A percentile compares a stretch with the other conserved stretches of the same genome.
These are phyloP conservation scores for Pollimyrus isidori DNA, from an alignment of 2,113 vertebrate genomes.

Conservation along the genomic window DNA sequence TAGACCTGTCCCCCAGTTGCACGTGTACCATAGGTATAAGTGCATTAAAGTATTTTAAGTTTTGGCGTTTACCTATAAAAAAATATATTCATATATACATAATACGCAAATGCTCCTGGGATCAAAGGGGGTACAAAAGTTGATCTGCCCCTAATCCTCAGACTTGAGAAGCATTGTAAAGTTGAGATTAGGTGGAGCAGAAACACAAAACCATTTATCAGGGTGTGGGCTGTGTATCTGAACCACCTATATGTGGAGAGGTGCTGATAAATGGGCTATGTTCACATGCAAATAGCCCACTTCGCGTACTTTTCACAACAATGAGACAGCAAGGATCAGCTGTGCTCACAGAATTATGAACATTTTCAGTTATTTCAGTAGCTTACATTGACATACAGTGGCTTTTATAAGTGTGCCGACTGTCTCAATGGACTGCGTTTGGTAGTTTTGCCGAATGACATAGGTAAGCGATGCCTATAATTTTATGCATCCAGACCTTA, in stretches of 20 bases:
- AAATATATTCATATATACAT: neutral
- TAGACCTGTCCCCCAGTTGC: neutral
- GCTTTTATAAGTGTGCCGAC: neutral
- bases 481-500: neutral
- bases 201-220: neutral
- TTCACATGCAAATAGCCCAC: neutral
- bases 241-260: slow-evolving; percentile 5
- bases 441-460: neutral
- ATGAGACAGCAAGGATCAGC: neutral
- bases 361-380: neutral
- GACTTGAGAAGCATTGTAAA: slow-evolving; percentile 19
- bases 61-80: neutral
- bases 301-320: neutral
- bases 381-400: neutral
- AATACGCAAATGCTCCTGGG: neutral
- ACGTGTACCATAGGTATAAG: neutral
- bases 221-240: slow-evolving; percentile 8
- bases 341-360: neutral
- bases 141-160: slow-evolving; percentile 1
- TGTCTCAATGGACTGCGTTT: neutral
- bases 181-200: slow-evolving; percentile 15
- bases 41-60: neutral
- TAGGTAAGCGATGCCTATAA: neutral
- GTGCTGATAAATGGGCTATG: neutral
- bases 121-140: neutral